Evolutionary conservation across 2,888 invertebrate genomes (phyloP).

Genomic region (Plebejus melissa): DNA sequence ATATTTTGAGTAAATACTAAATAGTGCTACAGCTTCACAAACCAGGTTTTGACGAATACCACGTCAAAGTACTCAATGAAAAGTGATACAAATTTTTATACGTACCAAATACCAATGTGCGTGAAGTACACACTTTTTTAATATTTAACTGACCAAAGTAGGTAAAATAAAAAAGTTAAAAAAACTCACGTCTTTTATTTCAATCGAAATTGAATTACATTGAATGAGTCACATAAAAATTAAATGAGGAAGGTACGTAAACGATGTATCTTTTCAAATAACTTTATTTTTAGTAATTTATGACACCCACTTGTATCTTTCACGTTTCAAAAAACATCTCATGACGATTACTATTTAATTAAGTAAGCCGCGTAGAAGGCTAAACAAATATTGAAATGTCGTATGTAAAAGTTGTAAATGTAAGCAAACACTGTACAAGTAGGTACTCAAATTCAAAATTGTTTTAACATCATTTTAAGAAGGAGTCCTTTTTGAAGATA

Average conservation of each 20-base stretch:
- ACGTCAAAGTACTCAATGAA: too few species aligned
- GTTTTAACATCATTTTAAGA: too few species aligned
- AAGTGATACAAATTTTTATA: too few species aligned
- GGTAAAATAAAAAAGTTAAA: too few species aligned
- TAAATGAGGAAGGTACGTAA: background rate
- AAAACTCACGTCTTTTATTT: background rate
- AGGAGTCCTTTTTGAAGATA: too few species aligned
- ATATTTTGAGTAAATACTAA: too few species aligned
- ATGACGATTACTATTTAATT: slow-evolving; percentile 10
- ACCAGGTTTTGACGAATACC: too few species aligned
- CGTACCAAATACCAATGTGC: too few species aligned
- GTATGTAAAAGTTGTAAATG: slow-evolving; percentile 5
- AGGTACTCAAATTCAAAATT: too few species aligned
- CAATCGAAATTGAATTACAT: background rate
- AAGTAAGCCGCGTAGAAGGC: background rate
- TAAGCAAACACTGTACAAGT: background rate
- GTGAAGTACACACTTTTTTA: too few species aligned
- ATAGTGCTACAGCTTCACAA: too few species aligned
- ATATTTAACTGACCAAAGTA: too few species aligned
- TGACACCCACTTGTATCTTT: background rate
- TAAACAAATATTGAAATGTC: background rate
- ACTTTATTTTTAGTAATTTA: background rate
- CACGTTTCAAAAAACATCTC: slow-evolving; percentile 1
- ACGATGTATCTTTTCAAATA: background rate
- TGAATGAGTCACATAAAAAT: background rate